Conservation (phyloP, 2,113 vertebrate genomes). For the Paracyprichromis sp. region DNA sequence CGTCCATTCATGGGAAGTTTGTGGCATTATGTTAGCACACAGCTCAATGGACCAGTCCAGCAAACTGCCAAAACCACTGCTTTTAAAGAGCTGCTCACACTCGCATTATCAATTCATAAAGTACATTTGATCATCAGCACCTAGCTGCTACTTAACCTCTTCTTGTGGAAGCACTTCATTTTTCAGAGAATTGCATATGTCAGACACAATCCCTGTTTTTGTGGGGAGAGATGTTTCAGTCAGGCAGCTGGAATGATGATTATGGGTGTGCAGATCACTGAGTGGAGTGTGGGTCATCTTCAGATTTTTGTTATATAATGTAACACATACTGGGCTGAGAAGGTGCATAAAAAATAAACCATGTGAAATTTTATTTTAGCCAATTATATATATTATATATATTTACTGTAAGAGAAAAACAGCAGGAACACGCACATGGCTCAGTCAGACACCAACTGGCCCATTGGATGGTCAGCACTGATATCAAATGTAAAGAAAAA, state of each 20-base stretch:
- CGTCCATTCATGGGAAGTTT: background rate
- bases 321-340: background rate
- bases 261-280: background rate
- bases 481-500: background rate
- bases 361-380: background rate
- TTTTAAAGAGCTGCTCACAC: background rate
- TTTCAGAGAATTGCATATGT: background rate
- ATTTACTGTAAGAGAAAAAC: background rate
- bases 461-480: background rate
- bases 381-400: background rate
- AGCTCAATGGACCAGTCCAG: background rate
- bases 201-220: background rate
- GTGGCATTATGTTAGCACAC: background rate
- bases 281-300: background rate
- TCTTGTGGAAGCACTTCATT: background rate
- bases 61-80: background rate
- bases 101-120: background rate
- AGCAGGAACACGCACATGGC: background rate
- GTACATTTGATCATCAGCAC: background rate
- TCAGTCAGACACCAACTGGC: background rate
- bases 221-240: background rate
- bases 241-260: background rate
- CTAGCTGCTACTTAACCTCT: background rate
- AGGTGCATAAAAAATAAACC: background rate
- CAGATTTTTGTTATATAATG: background rate